A percentile compares a stretch with the other conserved stretches of the same genome.
Evolutionary conservation across 2,797 vertebrate species (phyloP).

Genomic region (Halcyon chelicuti): DNA sequence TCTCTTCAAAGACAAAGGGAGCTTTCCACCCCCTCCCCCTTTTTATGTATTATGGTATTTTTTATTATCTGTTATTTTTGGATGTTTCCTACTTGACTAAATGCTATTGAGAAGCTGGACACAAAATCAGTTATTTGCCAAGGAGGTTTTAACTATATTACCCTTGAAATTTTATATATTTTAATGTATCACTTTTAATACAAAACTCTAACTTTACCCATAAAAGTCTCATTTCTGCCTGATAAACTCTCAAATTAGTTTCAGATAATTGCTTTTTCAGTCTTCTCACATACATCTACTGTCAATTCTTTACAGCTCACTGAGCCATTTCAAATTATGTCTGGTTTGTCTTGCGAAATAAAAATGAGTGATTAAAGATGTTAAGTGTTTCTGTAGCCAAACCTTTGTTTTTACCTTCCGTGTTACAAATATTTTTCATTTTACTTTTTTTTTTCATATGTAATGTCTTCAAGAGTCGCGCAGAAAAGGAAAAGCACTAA

Average conservation of each 20-base stretch:
- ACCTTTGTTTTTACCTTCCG: neutral
- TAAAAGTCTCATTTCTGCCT: constrained; percentile 62
- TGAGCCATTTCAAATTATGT: constrained; percentile 60
- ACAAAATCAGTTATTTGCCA: neutral
- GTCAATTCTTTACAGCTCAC: constrained; percentile 64
- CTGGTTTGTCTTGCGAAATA: constrained; percentile 56
- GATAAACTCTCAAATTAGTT: constrained; percentile 69
- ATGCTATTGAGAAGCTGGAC: neutral
- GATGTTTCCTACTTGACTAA: neutral
- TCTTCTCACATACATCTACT: constrained; percentile 52
- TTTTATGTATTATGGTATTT: neutral
- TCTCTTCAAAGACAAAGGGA: neutral
- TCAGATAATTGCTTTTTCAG: constrained; percentile 70
- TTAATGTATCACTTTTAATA: constrained; percentile 27
- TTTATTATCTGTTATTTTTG: constrained; percentile 1
- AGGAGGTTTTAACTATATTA: constrained; percentile 14
- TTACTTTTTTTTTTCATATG: neutral
- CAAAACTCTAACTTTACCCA: constrained; percentile 14
- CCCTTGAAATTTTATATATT: constrained; percentile 30
- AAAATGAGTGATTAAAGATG: constrained; percentile 49
- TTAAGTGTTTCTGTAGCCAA: constrained; percentile 1
- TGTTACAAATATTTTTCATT: neutral
- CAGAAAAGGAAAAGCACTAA: neutral
- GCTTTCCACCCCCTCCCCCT: accelerated
- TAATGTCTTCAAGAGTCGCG: neutral